Percentiles rank a stretch among this genome's conserved stretches.
Evolutionary conservation across 2,797 vertebrate species (phyloP).

Genomic region (Falco peregrinus): DNA sequence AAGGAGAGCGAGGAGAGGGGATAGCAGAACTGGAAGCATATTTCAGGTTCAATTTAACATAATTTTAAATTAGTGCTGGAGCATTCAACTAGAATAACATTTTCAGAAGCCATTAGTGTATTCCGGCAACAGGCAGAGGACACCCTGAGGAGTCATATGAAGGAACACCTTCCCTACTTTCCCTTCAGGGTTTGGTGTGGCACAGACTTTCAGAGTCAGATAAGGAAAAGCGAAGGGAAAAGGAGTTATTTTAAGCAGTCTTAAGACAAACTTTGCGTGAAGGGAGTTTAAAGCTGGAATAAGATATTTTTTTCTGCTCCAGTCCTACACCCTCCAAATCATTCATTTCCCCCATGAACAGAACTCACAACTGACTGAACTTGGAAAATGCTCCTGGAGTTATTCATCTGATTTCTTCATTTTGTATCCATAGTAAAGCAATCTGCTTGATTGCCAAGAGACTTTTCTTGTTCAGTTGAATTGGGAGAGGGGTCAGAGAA

Average conservation of each 20-base stretch:
- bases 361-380: not conserved
- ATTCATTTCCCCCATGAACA: not conserved
- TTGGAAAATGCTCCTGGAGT: not conserved
- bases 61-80: conserved; percentile 18
- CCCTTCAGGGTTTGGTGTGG: not conserved
- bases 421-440: not conserved
- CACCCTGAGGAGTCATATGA: not conserved
- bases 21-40: not conserved
- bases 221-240: not conserved
- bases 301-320: not conserved
- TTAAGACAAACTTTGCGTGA: not conserved
- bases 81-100: not conserved
- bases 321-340: not conserved
- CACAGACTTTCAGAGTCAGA: not conserved
- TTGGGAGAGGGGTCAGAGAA: not conserved
- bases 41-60: conserved; percentile 5
- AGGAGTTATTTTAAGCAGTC: not conserved
- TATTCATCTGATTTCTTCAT: not conserved
- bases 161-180: not conserved
- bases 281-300: not conserved
- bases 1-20: accelerated
- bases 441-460: not conserved
- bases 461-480: not conserved
- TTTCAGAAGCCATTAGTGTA: conserved; percentile 9
- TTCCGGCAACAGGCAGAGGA: not conserved